A percentile compares a stretch with the other conserved stretches of the same genome.
Conservation (phyloP, 1,140 invertebrate genomes). For the Pseudomyrmex dendroicus region DNA sequence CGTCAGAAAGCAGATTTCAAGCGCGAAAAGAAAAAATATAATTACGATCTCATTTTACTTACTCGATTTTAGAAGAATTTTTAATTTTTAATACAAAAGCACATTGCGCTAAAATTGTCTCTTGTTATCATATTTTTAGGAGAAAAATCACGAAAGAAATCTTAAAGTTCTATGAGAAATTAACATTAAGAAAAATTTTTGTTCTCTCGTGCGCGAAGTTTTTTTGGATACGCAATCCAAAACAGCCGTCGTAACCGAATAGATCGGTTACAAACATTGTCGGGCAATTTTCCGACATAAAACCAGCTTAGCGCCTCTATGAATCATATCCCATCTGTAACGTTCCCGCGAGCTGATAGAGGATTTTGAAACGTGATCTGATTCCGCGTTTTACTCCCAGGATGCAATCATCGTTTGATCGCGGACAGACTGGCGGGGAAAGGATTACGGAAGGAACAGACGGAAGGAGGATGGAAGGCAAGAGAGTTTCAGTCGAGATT, state of each 20-base stretch:
- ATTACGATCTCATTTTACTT: too few species aligned
- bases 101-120: not conserved
- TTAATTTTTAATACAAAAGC: not conserved
- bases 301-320: constrained; percentile 2
- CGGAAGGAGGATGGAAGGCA: constrained; percentile 53
- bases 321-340: constrained; percentile 37
- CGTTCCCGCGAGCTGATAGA: constrained; percentile 51
- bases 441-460: constrained; percentile 65
- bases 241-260: too few species aligned
- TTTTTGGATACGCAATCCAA: not conserved
- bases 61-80: not conserved
- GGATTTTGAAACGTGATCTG: constrained; percentile 72
- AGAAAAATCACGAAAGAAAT: not conserved
- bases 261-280: constrained; percentile 21
- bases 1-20: not conserved
- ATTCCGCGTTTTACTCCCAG: constrained; percentile 45
- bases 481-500: constrained; percentile 57
- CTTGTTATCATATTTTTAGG: not conserved
- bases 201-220: too few species aligned
- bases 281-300: constrained; percentile 27
- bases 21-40: not conserved
- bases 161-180: not conserved
- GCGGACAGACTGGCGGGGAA: constrained; percentile 14
- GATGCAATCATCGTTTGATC: constrained; percentile 77
- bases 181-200: not conserved